Evolutionary conservation across 2,888 invertebrate genomes (phyloP).

Genomic region (Parnassius mnemosyne): DNA sequence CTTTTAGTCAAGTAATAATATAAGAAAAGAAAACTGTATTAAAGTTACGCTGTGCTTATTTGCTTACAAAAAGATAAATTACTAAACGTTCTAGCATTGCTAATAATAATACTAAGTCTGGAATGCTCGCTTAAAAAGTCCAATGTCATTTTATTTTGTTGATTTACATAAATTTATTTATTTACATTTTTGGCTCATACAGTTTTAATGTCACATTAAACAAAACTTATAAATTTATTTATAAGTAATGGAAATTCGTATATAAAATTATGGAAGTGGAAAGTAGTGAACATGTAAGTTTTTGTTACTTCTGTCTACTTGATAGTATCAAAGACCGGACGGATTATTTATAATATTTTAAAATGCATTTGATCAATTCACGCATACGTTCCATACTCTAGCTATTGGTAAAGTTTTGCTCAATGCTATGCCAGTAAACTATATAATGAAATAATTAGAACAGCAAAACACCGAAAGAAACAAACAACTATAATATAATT

Average conservation of each 20-base stretch:
- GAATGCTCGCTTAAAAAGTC: neutral
- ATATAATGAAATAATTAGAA: neutral
- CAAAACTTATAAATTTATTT: too few species aligned
- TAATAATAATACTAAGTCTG: constrained; percentile 3
- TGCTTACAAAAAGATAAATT: neutral
- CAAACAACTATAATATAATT: neutral
- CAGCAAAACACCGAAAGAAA: neutral
- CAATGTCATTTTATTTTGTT: neutral
- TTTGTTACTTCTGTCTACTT: neutral
- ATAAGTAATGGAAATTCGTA: too few species aligned
- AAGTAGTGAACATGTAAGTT: too few species aligned
- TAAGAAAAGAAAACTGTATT: too few species aligned
- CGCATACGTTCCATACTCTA: neutral
- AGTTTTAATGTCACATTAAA: too few species aligned
- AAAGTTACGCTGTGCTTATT: neutral
- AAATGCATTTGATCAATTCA: constrained; percentile 8
- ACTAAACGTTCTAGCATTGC: constrained; percentile 6
- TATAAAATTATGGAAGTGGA: too few species aligned
- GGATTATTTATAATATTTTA: constrained; percentile 16
- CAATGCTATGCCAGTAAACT: too few species aligned
- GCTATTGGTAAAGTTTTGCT: neutral
- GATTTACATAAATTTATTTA: too few species aligned
- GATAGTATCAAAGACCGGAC: constrained; percentile 18
- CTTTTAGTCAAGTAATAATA: too few species aligned
- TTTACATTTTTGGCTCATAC: too few species aligned